Evolutionary conservation across 2,888 invertebrate species (phyloP).

Genomic region (Neelides folsomi): DNA sequence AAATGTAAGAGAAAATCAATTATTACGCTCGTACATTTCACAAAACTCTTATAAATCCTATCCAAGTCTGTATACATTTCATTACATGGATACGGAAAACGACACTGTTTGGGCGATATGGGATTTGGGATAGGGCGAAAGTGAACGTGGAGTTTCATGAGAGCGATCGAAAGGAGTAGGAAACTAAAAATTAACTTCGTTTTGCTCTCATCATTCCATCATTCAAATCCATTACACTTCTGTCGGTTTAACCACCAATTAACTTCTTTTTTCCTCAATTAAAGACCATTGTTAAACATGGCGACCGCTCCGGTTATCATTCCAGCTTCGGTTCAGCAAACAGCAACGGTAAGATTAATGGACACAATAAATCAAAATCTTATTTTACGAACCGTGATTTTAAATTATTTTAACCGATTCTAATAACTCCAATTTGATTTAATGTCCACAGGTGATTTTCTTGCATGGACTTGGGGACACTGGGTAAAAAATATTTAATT

Average conservation of each 20-base stretch:
- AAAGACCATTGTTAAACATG: slow-evolving; percentile 2
- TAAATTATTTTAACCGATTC: background rate
- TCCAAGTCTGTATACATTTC: too few relatives aligned
- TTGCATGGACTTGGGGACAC: slow-evolving; percentile 92
- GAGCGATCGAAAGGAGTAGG: too few relatives aligned
- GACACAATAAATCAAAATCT: background rate
- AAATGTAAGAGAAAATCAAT: too few relatives aligned
- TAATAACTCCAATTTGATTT: slow-evolving; percentile 7
- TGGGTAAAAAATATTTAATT: slow-evolving; percentile 59
- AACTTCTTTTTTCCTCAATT: background rate
- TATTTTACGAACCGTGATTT: background rate
- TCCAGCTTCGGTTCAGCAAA: slow-evolving; percentile 68
- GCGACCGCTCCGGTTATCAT: slow-evolving; percentile 53
- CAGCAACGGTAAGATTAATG: slow-evolving; percentile 58
- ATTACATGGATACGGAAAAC: too few relatives aligned
- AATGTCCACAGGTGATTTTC: slow-evolving; percentile 71
- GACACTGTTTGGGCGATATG: too few relatives aligned
- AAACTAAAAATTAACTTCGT: too few relatives aligned
- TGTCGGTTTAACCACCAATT: background rate
- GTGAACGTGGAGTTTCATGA: too few relatives aligned
- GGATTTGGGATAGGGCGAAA: too few relatives aligned
- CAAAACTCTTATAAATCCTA: too few relatives aligned
- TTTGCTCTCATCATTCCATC: too few relatives aligned
- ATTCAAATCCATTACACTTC: too few relatives aligned
- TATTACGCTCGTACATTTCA: too few relatives aligned